Percentiles rank a stretch among this genome's conserved stretches.
phyloP scores from a whole-genome alignment of 2,888 invertebrate genomes.

The Seira ritae region DNA sequence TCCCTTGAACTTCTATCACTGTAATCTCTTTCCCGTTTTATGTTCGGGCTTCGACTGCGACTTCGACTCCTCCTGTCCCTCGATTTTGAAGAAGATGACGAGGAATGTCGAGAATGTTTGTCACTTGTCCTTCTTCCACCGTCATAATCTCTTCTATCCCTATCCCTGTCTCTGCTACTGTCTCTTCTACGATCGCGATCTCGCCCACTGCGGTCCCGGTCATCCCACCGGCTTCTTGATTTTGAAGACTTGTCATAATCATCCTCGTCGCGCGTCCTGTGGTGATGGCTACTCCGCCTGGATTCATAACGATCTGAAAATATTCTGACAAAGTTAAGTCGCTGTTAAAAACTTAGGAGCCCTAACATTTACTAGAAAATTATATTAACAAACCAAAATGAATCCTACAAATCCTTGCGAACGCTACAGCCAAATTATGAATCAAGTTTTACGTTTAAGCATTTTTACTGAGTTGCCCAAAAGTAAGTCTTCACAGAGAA shows the following conservation, averaged over 20 bases:
- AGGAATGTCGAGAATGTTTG: neutral
- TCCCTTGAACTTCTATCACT: neutral
- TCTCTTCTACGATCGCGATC: neutral
- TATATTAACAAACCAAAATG: no score
- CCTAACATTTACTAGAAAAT: neutral
- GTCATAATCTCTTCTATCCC: conserved; percentile 33
- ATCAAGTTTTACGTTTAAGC: no score
- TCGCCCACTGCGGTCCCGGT: neutral
- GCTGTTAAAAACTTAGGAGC: conserved; percentile 31
- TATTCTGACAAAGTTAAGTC: conserved; percentile 49
- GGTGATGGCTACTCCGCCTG: conserved; percentile 27
- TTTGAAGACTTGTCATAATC: conserved; percentile 1
- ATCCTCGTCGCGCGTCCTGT: neutral
- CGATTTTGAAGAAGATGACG: conserved; percentile 1
- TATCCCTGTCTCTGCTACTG: neutral
- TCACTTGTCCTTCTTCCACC: conserved; percentile 24
- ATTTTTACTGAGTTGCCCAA: no score
- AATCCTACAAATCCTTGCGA: no score
- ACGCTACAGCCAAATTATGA: no score
- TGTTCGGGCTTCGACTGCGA: conserved; percentile 47
- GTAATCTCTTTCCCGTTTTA: conserved; percentile 28
- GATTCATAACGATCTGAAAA: conserved; percentile 47
- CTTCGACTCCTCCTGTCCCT: conserved; percentile 41
- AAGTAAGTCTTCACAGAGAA: no score
- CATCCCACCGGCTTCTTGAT: conserved; percentile 37